Conservation (phyloP, 2,113 vertebrate genomes). For the Pseudorasbora parva region DNA sequence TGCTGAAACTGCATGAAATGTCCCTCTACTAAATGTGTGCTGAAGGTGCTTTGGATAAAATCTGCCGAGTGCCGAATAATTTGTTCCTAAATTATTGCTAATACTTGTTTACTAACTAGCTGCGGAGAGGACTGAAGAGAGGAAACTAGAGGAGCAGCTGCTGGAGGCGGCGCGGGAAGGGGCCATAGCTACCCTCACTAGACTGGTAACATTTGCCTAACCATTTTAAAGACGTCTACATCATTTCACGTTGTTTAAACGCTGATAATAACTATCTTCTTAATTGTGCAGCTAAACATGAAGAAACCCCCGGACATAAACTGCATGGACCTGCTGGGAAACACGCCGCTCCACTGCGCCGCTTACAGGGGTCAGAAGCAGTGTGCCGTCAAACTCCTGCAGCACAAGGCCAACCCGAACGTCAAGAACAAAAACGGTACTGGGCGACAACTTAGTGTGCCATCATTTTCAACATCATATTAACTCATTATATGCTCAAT, state of each 20-base stretch:
- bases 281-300: slow-evolving; percentile 81
- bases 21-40: not conserved
- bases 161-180: slow-evolving; percentile 90
- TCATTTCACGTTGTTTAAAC: too few relatives aligned
- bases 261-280: not conserved
- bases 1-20: not conserved
- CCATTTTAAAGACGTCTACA: too few relatives aligned
- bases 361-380: slow-evolving; percentile 94
- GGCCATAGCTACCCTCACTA: slow-evolving; percentile 77
- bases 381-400: slow-evolving; percentile 89
- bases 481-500: not conserved
- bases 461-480: not conserved
- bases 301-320: slow-evolving; percentile 87
- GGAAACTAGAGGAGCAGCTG: slow-evolving; percentile 89
- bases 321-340: slow-evolving; percentile 91
- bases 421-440: slow-evolving; percentile 90
- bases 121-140: slow-evolving; percentile 92
- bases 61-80: not conserved
- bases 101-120: slow-evolving; percentile 71
- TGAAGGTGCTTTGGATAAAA: not conserved
- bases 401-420: slow-evolving; percentile 82
- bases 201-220: slow-evolving; percentile 77
- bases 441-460: not conserved
- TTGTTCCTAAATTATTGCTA: not conserved
- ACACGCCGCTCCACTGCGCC: slow-evolving; percentile 92